These are phyloP conservation scores for Lytechinus variegatus DNA, from an alignment of 35 echinoderm and acorn worm genomes.

Conservation along the genomic window DNA sequence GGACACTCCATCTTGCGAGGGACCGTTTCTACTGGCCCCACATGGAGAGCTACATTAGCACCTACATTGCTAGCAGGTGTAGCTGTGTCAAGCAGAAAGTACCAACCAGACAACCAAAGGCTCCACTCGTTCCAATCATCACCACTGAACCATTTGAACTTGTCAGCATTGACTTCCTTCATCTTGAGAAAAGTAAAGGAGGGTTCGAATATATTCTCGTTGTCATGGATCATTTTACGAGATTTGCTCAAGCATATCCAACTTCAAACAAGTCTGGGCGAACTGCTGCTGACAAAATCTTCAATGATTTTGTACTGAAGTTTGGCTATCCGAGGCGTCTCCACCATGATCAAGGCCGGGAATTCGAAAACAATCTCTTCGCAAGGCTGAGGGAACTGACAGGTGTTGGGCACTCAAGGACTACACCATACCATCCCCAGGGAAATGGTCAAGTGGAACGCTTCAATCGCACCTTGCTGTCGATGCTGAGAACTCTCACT, in stretches of 20 bases:
- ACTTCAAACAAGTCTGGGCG: slow-evolving; percentile 55
- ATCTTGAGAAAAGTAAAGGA: slow-evolving; percentile 66
- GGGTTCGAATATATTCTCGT: slow-evolving; percentile 78
- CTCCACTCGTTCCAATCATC: slow-evolving; percentile 59
- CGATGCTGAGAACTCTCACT: not conserved
- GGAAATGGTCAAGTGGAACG: not conserved
- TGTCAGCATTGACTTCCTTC: slow-evolving; percentile 71
- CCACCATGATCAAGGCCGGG: not conserved
- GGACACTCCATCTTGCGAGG: slow-evolving; percentile 53
- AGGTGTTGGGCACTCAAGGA: not conserved
- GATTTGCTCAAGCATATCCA: slow-evolving; percentile 78
- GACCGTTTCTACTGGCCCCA: slow-evolving; percentile 76
- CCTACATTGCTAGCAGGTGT: slow-evolving; percentile 49
- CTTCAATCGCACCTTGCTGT: not conserved
- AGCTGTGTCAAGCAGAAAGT: slow-evolving; percentile 59
- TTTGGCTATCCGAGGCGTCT: not conserved
- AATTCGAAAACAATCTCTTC: not conserved
- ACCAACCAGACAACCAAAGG: slow-evolving; percentile 47
- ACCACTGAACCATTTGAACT: slow-evolving; percentile 67
- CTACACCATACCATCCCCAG: not conserved
- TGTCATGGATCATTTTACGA: slow-evolving; percentile 69
- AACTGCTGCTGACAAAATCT: not conserved
- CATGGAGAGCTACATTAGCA: slow-evolving; percentile 59
- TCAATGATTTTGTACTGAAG: not conserved
- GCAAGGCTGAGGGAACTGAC: not conserved